Base-by-base conservation (phyloP, 2,888 invertebrate species). In the Clepsis dumicolana region DNA sequence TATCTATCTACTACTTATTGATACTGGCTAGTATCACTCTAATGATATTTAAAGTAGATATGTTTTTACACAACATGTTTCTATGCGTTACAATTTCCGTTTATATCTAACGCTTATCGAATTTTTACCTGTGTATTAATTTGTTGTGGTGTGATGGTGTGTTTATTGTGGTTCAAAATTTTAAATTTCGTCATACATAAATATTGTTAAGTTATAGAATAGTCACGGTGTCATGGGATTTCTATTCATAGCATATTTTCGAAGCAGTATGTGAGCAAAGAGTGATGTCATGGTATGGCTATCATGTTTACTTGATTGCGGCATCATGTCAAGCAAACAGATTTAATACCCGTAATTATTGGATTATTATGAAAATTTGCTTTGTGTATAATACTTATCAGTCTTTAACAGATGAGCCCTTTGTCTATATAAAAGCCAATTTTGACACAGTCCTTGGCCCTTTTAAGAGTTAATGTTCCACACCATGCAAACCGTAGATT, bases 281-380 rank as follows among this genome's bases (percentile, higher is more conserved):
- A 73, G 74, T 80, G 81, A 80, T 75, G 75, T 80, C 82, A 80
- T 70, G 59, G 29, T 50, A 56, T 65, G 59, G 62, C 66, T 75
- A 70, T 72, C 72, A 71, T 73, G 52, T 54, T 72, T 54, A 71
- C 73, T 67, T 74, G 65, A 60, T 60, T 35, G 21, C 65, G 48
- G 61, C 70, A 63, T 71, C 66, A 70, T 69, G 69, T 60, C 65
- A 21, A 64, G 71, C 71, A 78, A 80, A 77, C 78, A 81, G 65
- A 64, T 72, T 73, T 76, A 74, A 74, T 69, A 56, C 60, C 32
- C 35, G 62, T 70, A 71, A 74, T 77, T 72, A 76, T 48, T 52
- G 32, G 68, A 68, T 64, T 68, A 68, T 52, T 32, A 59, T 29
- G 52, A 61, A 64, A 64, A 68, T 64, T 57, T 44, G 52, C 41